Conservation (phyloP, 2,888 invertebrate genomes). For the Protophormia terraenovae region DNA sequence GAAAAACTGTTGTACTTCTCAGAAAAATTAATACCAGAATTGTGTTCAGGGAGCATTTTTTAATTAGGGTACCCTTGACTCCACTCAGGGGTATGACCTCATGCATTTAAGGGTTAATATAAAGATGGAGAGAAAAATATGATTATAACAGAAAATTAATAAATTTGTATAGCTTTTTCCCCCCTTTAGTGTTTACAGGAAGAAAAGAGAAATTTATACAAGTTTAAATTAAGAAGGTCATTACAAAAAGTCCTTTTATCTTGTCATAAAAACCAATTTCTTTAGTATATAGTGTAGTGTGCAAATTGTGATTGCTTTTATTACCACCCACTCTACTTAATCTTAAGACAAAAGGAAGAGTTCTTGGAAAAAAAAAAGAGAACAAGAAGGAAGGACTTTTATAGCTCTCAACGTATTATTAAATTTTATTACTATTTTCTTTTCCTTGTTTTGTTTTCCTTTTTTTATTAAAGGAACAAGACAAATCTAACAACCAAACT, state of each 20-base stretch:
- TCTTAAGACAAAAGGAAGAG: neutral
- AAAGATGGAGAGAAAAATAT: no score
- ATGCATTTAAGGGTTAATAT: no score
- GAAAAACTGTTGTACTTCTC: no score
- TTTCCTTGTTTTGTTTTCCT: neutral
- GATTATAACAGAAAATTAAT: no score
- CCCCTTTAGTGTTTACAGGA: no score
- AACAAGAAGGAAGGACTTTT: slow-evolving; percentile 11
- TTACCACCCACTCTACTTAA: neutral
- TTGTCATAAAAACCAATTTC: neutral
- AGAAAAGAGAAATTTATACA: no score
- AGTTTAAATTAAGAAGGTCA: no score
- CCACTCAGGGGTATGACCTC: no score
- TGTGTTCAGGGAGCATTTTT: no score
- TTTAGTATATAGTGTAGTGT: neutral
- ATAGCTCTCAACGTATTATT: slow-evolving; percentile 40
- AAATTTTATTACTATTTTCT: slow-evolving; percentile 53
- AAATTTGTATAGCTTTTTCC: no score
- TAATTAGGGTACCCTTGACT: no score
- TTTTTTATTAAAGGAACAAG: neutral
- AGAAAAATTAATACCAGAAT: no score
- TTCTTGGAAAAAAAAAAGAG: neutral
- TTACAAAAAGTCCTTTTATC: neutral
- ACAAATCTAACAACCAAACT: slow-evolving; percentile 22
- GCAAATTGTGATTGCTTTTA: neutral